These are phyloP conservation scores for Diplodus sargus DNA, from an alignment of 2,797 vertebrate species.

Conservation along the genomic window DNA sequence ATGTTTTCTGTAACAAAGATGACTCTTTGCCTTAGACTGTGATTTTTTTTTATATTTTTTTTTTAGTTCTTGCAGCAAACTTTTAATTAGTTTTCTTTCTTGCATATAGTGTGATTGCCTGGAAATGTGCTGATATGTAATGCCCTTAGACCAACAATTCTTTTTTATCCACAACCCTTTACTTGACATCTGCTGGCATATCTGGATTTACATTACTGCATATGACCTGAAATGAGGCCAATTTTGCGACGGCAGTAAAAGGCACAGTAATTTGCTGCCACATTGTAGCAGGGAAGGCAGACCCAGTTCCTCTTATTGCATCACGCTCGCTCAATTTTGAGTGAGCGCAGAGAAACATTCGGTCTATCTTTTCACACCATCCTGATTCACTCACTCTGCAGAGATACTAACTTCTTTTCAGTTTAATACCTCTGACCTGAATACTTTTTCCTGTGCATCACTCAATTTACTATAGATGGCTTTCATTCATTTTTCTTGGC, in stretches of 20 bases:
- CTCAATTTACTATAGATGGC: constrained; percentile 54
- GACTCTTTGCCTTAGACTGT: constrained; percentile 31
- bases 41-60: not conserved
- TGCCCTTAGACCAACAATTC: constrained; percentile 65
- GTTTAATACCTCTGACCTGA: constrained; percentile 50
- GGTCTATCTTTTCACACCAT: constrained; percentile 45
- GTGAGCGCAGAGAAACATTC: constrained; percentile 19
- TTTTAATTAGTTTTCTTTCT: constrained; percentile 76
- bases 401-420: constrained; percentile 58
- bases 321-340: constrained; percentile 13
- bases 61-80: constrained; percentile 47
- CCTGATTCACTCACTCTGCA: constrained; percentile 37
- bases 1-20: constrained; percentile 33
- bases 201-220: constrained; percentile 68
- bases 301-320: constrained; percentile 28
- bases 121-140: constrained; percentile 72
- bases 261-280: constrained; percentile 38
- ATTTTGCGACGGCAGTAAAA: constrained; percentile 37
- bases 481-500: constrained; percentile 62
- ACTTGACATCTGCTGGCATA: constrained; percentile 69
- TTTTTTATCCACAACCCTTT: constrained; percentile 65
- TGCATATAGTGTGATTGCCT: constrained; percentile 51
- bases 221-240: constrained; percentile 66
- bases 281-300: constrained; percentile 30
- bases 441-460: constrained; percentile 59